These are phyloP conservation scores for Pan troglodytes DNA, from an alignment of 2,113 vertebrate genomes.

Conservation along the genomic window NHGRI_mPanTro3-v2.1_pri NC_072421.2:107700501-107701000, in stretches of 20 bases:
- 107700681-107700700: neutral
- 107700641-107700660: constrained; percentile 18
- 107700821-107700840: neutral
- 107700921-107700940: neutral
- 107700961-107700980: constrained; percentile 21
- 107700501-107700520: constrained; percentile 29
- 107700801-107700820: constrained; percentile 10
- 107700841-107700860: neutral
- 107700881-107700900: neutral
- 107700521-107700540: constrained; percentile 25
- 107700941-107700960: constrained; percentile 18
- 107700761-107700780: neutral
- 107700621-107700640: constrained; percentile 17
- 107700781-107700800: neutral
- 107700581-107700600: constrained; percentile 18
- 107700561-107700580: constrained; percentile 32
- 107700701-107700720: neutral
- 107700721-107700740: neutral
- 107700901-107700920: neutral
- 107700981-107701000: constrained; percentile 59
- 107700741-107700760: constrained; percentile 10
- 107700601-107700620: constrained; percentile 40
- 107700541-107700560: constrained; percentile 30
- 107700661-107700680: constrained; percentile 32
- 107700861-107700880: neutral